These are phyloP conservation scores for Taphrorychus bicolor DNA, from an alignment of 2,888 invertebrate genomes.

Conservation along the genomic window DNA sequence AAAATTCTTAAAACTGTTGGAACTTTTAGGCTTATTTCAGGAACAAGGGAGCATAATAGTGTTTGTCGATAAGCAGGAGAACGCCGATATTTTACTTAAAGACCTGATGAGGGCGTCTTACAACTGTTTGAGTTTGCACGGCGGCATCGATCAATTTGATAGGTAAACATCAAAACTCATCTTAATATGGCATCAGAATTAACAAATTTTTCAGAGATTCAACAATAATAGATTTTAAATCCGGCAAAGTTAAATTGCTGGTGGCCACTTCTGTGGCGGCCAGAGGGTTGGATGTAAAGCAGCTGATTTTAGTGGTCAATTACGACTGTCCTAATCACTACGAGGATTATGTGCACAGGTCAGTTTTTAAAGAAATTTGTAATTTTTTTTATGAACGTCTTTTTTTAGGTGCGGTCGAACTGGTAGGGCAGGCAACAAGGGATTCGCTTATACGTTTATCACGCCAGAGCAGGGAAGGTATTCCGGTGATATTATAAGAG, in stretches of 20 bases:
- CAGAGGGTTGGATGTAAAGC: slow-evolving; percentile 97
- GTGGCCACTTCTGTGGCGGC: slow-evolving; percentile 99
- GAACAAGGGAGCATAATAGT: slow-evolving; percentile 93
- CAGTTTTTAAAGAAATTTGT: slow-evolving; percentile 6
- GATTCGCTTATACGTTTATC: slow-evolving; percentile 96
- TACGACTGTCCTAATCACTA: slow-evolving; percentile 99
- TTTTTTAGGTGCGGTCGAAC: slow-evolving; percentile 76
- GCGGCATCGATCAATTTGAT: slow-evolving; percentile 99
- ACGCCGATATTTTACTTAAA: slow-evolving; percentile 90
- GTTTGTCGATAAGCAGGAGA: slow-evolving; percentile 98
- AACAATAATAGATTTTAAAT: slow-evolving; percentile 97
- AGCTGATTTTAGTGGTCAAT: slow-evolving; percentile 95
- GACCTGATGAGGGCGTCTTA: slow-evolving; percentile 97
- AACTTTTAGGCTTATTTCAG: slow-evolving; percentile 94
- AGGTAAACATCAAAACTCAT: slow-evolving; percentile 47
- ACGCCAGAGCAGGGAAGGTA: slow-evolving; percentile 86
- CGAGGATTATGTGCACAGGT: slow-evolving; percentile 98
- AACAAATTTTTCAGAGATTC: slow-evolving; percentile 95
- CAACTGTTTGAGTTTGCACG: slow-evolving; percentile 96
- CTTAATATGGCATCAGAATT: background rate
- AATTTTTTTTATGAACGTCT: background rate
- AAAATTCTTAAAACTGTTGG: slow-evolving; percentile 96
- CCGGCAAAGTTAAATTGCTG: slow-evolving; percentile 82
- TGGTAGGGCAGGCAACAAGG: slow-evolving; percentile 93
- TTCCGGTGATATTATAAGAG: slow-evolving; percentile 91